Evolutionary conservation across 2,113 vertebrate species (phyloP).

Genomic region (Carassius gibelio): DNA sequence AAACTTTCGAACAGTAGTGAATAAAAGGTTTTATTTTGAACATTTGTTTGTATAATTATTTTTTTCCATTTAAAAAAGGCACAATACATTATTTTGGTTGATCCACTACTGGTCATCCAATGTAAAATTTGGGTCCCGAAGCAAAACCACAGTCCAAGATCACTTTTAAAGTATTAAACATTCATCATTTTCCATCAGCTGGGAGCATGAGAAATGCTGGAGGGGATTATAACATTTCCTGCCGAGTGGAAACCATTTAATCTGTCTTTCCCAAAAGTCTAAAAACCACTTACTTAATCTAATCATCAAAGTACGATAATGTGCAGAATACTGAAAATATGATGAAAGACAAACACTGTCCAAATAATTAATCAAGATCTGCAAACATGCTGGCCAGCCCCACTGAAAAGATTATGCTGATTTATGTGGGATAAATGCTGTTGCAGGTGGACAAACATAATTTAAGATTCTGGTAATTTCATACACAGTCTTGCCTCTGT

Average conservation of each 20-base stretch:
- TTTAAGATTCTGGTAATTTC: background rate
- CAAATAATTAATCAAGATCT: background rate
- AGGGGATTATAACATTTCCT: background rate
- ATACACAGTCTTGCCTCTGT: background rate
- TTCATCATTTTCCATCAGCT: background rate
- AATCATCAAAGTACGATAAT: background rate
- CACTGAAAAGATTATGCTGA: background rate
- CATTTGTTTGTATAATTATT: no score
- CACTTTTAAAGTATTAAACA: background rate
- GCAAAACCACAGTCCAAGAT: background rate
- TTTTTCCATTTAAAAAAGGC: no score
- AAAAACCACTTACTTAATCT: background rate
- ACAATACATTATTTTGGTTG: background rate
- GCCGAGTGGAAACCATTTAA: conserved; percentile 21
- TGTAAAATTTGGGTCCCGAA: background rate
- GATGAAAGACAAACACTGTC: conserved; percentile 25
- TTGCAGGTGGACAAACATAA: background rate
- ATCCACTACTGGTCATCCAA: background rate
- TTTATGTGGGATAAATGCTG: background rate
- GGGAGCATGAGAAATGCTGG: conserved; percentile 17
- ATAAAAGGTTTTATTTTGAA: no score
- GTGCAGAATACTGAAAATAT: background rate
- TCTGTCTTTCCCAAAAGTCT: conserved; percentile 7
- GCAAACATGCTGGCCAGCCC: background rate
- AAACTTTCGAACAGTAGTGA: no score